Evolutionary conservation across 2,113 vertebrate species (phyloP).

Genomic region (Vulpes lagopus): DNA sequence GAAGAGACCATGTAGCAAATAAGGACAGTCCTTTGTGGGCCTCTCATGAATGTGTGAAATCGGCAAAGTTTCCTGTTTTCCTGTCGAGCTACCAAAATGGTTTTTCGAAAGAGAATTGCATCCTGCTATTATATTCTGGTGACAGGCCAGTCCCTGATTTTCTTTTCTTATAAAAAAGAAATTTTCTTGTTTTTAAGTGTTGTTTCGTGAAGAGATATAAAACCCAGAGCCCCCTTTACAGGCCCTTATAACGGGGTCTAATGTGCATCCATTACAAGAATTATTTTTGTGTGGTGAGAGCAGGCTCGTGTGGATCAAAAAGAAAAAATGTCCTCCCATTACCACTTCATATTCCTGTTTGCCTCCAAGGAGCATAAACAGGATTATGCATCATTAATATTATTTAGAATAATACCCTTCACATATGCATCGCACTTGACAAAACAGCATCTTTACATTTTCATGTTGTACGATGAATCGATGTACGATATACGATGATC

Average conservation of each 20-base stretch:
- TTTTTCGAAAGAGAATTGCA: slow-evolving; percentile 65
- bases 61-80: slow-evolving; percentile 3
- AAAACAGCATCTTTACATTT: not conserved
- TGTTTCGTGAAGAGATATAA: slow-evolving; percentile 72
- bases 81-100: slow-evolving; percentile 57
- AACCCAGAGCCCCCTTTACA: slow-evolving; percentile 60
- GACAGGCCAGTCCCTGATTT: slow-evolving; percentile 55
- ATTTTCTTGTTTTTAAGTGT: slow-evolving; percentile 76
- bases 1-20: not conserved
- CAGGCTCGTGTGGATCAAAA: slow-evolving; percentile 80
- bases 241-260: slow-evolving; percentile 52
- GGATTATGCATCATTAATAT: slow-evolving; percentile 76
- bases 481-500: not conserved
- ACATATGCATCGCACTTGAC: slow-evolving; percentile 45
- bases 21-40: not conserved
- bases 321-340: slow-evolving; percentile 78
- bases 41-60: not conserved
- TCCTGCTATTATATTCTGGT: slow-evolving; percentile 65
- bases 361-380: slow-evolving; percentile 73
- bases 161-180: slow-evolving; percentile 71
- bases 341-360: slow-evolving; percentile 75
- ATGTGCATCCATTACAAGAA: slow-evolving; percentile 77
- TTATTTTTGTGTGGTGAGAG: slow-evolving; percentile 73
- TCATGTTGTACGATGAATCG: not conserved
- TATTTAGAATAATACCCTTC: slow-evolving; percentile 63